A percentile compares a stretch with the other conserved stretches of the same genome.
Evolutionary conservation across 2,113 vertebrate species (phyloP).

Genomic region (Myiagra hebetior): DNA sequence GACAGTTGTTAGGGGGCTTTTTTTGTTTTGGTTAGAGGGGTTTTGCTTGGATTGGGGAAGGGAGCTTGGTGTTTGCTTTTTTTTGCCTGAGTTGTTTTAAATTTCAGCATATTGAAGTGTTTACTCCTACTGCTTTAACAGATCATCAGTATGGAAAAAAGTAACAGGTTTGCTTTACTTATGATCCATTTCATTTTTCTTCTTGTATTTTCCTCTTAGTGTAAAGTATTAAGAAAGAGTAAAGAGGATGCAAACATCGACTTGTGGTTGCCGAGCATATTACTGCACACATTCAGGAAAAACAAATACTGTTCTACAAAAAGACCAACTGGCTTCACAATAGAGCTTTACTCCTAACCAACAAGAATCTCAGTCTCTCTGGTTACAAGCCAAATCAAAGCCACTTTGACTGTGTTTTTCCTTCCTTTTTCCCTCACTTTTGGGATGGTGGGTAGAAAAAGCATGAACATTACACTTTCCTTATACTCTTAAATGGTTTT

Average conservation of each 20-base stretch:
- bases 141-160: not conserved
- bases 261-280: not conserved
- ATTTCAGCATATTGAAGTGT: not conserved
- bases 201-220: not conserved
- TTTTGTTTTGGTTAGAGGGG: not conserved
- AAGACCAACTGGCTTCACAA: not conserved
- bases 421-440: not conserved
- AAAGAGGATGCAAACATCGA: not conserved
- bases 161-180: not conserved
- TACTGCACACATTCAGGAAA: not conserved
- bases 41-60: not conserved
- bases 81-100: not conserved
- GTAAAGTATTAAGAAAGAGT: not conserved
- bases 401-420: not conserved
- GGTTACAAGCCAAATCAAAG: not conserved
- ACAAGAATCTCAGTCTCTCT: not conserved
- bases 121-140: not conserved
- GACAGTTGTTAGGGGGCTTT: not conserved
- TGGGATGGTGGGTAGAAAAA: not conserved
- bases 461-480: not conserved
- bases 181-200: not conserved
- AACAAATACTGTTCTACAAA: not conserved
- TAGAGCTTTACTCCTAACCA: not conserved
- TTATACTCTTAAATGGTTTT: not conserved
- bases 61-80: not conserved